phyloP scores from a whole-genome alignment of 2,113 vertebrate species.

The Eublepharis macularius region DNA sequence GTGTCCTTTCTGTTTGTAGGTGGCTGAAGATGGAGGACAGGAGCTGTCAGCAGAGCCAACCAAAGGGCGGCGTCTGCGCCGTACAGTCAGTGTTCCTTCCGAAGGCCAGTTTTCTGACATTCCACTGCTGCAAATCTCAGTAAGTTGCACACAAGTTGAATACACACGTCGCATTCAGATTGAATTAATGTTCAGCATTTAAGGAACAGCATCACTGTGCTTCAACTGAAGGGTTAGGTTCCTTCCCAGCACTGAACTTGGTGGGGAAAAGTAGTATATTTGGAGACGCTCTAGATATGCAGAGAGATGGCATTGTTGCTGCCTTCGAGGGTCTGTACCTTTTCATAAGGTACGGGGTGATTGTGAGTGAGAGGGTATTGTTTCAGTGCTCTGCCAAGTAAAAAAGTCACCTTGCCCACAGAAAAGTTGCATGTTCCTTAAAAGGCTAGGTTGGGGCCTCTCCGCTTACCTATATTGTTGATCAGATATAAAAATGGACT shows the following conservation, averaged over 20 bases:
- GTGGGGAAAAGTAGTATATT: no score
- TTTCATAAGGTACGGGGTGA: not conserved
- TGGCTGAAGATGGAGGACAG: conserved; percentile 73
- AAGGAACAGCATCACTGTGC: not conserved
- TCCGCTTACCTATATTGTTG: not conserved
- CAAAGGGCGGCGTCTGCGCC: conserved; percentile 86
- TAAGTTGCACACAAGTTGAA: conserved; percentile 62
- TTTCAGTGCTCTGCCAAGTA: not conserved
- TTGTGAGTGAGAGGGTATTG: not conserved
- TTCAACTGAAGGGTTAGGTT: not conserved
- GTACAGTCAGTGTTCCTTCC: conserved; percentile 94
- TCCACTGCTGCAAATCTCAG: conserved; percentile 82
- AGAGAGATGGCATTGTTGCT: not conserved
- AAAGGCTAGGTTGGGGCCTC: not conserved
- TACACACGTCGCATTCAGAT: not conserved
- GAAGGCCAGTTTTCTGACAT: conserved; percentile 94
- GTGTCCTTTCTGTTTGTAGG: conserved; percentile 60
- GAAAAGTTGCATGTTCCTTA: not conserved
- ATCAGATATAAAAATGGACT: not conserved
- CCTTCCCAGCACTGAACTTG: no score
- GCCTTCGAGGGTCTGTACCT: not conserved
- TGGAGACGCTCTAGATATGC: not conserved
- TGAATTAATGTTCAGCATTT: not conserved
- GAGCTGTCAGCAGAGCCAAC: conserved; percentile 74
- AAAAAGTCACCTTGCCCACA: not conserved